phyloP scores from a whole-genome alignment of 2,797 vertebrate species.

The Pipistrellus pygmaeus region DNA sequence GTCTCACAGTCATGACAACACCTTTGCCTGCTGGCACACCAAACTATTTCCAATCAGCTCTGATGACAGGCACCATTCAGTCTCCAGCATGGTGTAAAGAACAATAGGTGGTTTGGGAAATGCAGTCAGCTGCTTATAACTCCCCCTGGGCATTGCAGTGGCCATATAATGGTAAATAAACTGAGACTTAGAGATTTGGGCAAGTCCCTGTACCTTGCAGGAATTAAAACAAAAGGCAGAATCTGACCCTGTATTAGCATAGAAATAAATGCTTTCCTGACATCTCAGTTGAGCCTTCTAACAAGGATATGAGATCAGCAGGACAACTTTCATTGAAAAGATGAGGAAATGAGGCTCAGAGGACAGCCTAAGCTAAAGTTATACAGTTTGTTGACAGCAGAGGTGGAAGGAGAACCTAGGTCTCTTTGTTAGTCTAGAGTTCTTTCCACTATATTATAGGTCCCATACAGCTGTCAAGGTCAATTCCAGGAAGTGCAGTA shows the following conservation, averaged over 20 bases:
- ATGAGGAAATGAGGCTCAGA: neutral
- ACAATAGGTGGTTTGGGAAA: conserved; percentile 69
- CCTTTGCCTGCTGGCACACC: conserved; percentile 62
- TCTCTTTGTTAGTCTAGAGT: neutral
- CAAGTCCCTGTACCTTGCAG: neutral
- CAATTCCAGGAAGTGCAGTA: conserved; percentile 5
- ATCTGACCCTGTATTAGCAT: conserved; percentile 27
- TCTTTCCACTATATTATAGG: neutral
- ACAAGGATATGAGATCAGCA: neutral
- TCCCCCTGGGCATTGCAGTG: conserved; percentile 30
- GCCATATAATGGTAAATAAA: conserved; percentile 57
- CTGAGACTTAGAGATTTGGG: conserved; percentile 45
- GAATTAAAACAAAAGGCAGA: conserved; percentile 50
- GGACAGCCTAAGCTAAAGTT: neutral
- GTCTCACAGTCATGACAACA: conserved; percentile 49
- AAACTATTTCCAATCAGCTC: conserved; percentile 32
- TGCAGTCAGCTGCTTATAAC: conserved; percentile 47
- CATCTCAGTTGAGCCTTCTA: neutral
- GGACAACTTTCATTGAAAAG: conserved; percentile 28
- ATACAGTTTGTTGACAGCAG: conserved; percentile 22
- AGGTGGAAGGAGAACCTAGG: neutral
- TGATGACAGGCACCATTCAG: conserved; percentile 59
- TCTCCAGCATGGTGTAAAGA: conserved; percentile 25
- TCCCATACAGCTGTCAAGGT: neutral
- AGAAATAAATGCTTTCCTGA: neutral